A percentile compares a stretch with the other conserved stretches of the same genome.
Conservation (phyloP, 64 coral and sea anemone genomes). For the Pocillopora verrucosa region DNA sequence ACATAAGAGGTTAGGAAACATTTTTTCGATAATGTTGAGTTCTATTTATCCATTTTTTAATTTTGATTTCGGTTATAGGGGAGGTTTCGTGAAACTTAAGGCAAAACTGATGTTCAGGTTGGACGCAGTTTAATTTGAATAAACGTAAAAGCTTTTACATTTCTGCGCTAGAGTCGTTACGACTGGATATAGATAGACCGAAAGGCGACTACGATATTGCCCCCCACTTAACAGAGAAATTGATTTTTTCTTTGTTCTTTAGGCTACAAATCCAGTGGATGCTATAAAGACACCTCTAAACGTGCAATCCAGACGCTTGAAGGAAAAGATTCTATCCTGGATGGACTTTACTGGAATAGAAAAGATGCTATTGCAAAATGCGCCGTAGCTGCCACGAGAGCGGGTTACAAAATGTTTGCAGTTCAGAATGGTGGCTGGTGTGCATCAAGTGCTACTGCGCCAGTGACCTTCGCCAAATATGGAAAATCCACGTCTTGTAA, state of each 20-base stretch:
- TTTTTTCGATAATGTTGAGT: no score
- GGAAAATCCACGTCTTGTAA: neutral
- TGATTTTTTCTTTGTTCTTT: neutral
- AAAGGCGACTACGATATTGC: neutral
- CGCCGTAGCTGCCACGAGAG: neutral
- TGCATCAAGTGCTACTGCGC: neutral
- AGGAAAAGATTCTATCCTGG: neutral
- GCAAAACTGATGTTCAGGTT: no score
- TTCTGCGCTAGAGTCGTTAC: neutral
- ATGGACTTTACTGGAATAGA: neutral
- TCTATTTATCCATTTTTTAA: no score
- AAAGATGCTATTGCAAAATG: neutral
- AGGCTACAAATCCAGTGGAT: neutral
- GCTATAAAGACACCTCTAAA: neutral
- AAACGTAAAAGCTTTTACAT: neutral
- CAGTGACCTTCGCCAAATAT: neutral
- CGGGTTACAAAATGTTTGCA: neutral
- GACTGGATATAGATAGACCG: neutral
- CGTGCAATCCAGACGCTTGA: constrained; percentile 31
- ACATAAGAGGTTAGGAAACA: neutral
- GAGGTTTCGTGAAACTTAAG: no score
- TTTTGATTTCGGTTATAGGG: no score
- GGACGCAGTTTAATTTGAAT: no score
- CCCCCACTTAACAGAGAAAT: neutral
- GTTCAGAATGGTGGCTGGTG: constrained; percentile 28